phyloP scores from a whole-genome alignment of 2,113 vertebrate species.

The Heloderma charlesbogerti region DNA sequence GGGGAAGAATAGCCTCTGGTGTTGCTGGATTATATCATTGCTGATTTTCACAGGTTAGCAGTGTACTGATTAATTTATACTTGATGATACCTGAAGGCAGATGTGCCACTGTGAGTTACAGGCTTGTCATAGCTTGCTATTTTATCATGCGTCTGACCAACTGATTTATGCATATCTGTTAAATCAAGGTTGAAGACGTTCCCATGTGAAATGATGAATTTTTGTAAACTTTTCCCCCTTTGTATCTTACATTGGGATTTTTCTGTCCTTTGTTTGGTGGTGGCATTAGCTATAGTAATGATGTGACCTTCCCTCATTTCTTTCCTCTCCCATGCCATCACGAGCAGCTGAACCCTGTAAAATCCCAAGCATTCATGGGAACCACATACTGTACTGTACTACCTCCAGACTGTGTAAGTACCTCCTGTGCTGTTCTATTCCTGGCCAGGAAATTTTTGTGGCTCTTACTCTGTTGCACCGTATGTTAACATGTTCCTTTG shows the following conservation, averaged over 20 bases:
- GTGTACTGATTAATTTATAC: conserved; percentile 22
- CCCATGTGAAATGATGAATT: conserved; percentile 10
- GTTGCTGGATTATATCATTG: neutral
- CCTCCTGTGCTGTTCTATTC: neutral
- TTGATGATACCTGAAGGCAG: neutral
- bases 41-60: conserved; percentile 6
- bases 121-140: neutral
- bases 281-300: neutral
- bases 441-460: neutral
- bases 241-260: neutral
- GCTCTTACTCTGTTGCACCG: neutral
- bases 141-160: neutral
- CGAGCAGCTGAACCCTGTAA: neutral
- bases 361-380: neutral
- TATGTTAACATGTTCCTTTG: neutral
- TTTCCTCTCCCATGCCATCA: neutral
- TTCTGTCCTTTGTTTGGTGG: neutral
- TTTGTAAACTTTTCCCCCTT: neutral
- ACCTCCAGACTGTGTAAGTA: neutral
- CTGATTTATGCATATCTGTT: neutral
- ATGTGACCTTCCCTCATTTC: neutral
- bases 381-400: neutral
- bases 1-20: neutral
- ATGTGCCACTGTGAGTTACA: conserved; percentile 1
- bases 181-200: conserved; percentile 10